Evolutionary conservation across 35 echinoderm and acorn worm genomes (phyloP).

Genomic region (Heliocidaris tuberculata): DNA sequence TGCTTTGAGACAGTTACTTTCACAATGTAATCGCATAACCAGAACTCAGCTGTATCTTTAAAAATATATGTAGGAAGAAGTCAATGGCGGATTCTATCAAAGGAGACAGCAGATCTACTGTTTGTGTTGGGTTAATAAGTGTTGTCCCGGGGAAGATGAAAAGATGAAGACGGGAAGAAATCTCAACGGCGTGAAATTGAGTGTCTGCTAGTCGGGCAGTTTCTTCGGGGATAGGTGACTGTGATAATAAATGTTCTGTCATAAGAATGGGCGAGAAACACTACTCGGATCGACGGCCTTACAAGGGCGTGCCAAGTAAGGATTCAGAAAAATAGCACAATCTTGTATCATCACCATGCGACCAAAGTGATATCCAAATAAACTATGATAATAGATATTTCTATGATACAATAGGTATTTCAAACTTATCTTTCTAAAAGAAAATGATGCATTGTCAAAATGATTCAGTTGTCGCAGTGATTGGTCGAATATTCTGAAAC

Average conservation of each 20-base stretch:
- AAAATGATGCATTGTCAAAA: no score
- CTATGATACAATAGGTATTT: no score
- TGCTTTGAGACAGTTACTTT: no score
- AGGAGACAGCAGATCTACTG: background rate
- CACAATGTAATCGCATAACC: no score
- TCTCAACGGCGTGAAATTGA: constrained; percentile 10
- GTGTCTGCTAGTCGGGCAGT: constrained; percentile 11
- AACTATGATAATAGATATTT: no score
- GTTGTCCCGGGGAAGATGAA: background rate
- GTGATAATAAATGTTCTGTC: background rate
- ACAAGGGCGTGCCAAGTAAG: background rate
- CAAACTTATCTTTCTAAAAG: no score
- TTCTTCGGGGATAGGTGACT: background rate
- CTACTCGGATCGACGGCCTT: background rate
- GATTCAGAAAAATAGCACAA: background rate
- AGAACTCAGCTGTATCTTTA: no score
- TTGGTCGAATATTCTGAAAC: no score
- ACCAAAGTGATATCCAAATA: no score
- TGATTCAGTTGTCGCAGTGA: no score
- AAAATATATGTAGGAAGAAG: background rate
- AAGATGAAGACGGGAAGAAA: background rate
- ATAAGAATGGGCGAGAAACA: background rate
- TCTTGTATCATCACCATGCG: background rate
- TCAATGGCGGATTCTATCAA: background rate
- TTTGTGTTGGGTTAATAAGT: constrained; percentile 17